phyloP scores from a whole-genome alignment of 1,140 invertebrate species.

The Mamestra configurata region DNA sequence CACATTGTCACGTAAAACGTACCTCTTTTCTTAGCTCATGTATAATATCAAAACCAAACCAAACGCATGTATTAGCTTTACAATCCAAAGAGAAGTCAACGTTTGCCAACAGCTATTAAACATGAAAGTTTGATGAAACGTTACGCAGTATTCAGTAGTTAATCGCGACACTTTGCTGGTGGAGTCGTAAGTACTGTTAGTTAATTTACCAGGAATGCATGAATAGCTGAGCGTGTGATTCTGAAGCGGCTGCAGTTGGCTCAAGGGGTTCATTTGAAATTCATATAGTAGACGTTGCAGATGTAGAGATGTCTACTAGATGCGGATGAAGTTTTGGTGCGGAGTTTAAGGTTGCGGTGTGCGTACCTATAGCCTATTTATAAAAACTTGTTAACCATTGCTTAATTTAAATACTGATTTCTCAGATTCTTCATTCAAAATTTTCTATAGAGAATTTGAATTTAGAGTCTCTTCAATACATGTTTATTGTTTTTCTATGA shows the following conservation, averaged over 20 bases:
- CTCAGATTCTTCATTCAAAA: too few species aligned
- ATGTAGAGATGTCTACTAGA: constrained; percentile 24
- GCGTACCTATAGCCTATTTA: not conserved
- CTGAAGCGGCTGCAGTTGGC: constrained; percentile 60
- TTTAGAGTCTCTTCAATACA: too few species aligned
- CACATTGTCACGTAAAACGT: not conserved
- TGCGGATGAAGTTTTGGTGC: not conserved
- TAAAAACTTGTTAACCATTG: not conserved
- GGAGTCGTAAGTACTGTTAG: constrained; percentile 43
- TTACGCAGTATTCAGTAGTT: constrained; percentile 36
- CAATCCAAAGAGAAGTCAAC: constrained; percentile 1
- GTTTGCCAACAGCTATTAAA: constrained; percentile 25
- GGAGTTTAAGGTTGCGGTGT: not conserved
- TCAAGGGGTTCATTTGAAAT: constrained; percentile 66
- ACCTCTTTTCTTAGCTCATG: not conserved
- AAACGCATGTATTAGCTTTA: not conserved
- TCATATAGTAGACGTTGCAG: constrained; percentile 54
- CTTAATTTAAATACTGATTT: too few species aligned
- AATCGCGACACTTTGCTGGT: constrained; percentile 47
- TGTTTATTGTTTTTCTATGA: too few species aligned
- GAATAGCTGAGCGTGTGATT: constrained; percentile 63
- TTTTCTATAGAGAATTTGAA: too few species aligned
- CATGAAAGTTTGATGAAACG: constrained; percentile 41
- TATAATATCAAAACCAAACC: not conserved
- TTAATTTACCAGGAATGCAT: constrained; percentile 69